Evolutionary conservation across 2,113 vertebrate species (phyloP), one percentile per base, ranked within the genome.

Genomic region (Azemiops feae): DNA sequence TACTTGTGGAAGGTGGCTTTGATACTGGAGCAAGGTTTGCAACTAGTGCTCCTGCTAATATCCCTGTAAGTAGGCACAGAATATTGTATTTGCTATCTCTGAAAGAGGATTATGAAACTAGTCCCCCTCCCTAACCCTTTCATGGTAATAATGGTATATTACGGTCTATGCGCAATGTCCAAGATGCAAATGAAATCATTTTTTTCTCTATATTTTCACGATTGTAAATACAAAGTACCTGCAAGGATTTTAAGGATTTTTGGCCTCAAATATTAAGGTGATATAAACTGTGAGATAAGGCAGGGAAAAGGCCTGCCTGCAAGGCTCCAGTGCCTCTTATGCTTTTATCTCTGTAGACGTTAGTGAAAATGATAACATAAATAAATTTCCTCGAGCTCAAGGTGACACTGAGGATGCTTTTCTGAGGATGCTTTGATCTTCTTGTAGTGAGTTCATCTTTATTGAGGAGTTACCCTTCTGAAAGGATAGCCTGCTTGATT

Each of bases 1-100:
- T 99, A 94, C 97, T 99, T 88, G 97, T 99, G 64, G 99, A 99
- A 0, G 95, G 99, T 0, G 98, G 98, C 12, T 99, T 97, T 87
- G 99, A 99, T 94, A 96, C 98, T 16, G 99, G 99, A 74, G 98
- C 99, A 85, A 98, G 99, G 94, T 99, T 99, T 93, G 98, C 98
- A 74, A 96, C 98, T 47, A 98, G 98, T 74, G 98, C 96, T 91
- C 94, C 97, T 3, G 95, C 98, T 96, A 98, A 96, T 96, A 98
- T 99, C 96, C 99, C 99, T 86, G 99, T 99, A 95, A 99, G 99
- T 99, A 97, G 93, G 23, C 18, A 2, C 0, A 0, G 0, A 0
- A 0, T 34, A 52, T 7, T 54, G 0, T 0, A 14, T 0, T 27
- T 47, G 16, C 5, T 50, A 2, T 0, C 0, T 0, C 0, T 25